Conservation (phyloP, 2,888 invertebrate species). For the Aphodius sticticus region DNA sequence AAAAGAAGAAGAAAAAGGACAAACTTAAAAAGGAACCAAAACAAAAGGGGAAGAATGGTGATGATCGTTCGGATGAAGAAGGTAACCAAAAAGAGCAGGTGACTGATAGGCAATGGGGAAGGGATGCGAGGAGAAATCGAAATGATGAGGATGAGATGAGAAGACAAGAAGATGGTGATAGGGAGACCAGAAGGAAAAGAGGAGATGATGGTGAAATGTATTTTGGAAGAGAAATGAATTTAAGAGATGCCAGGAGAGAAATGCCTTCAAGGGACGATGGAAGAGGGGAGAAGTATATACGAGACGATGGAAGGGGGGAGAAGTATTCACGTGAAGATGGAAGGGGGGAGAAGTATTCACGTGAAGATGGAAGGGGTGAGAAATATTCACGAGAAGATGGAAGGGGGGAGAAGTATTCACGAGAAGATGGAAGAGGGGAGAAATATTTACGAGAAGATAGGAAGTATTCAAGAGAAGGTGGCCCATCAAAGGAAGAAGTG, state of each 20-base stretch:
- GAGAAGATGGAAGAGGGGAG: neutral
- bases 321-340: conserved; percentile 20
- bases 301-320: conserved; percentile 35
- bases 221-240: conserved; percentile 28
- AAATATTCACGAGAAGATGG: conserved; percentile 26
- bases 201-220: conserved; percentile 28
- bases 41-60: conserved; percentile 39
- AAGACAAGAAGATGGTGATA: conserved; percentile 35
- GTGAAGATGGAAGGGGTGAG: conserved; percentile 26
- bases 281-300: conserved; percentile 27
- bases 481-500: neutral
- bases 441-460: neutral
- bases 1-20: conserved; percentile 44
- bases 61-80: conserved; percentile 24
- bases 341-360: conserved; percentile 12
- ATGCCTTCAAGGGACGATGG: conserved; percentile 28
- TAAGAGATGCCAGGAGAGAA: conserved; percentile 34
- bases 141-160: conserved; percentile 29
- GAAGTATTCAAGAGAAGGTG: neutral
- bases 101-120: conserved; percentile 20
- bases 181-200: conserved; percentile 30
- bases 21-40: conserved; percentile 37
- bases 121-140: conserved; percentile 30
- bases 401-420: conserved; percentile 20
- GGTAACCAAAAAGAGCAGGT: conserved; percentile 41